Base-by-base conservation (phyloP, 2,888 invertebrate genomes). In the Amiota mariae region DNA sequence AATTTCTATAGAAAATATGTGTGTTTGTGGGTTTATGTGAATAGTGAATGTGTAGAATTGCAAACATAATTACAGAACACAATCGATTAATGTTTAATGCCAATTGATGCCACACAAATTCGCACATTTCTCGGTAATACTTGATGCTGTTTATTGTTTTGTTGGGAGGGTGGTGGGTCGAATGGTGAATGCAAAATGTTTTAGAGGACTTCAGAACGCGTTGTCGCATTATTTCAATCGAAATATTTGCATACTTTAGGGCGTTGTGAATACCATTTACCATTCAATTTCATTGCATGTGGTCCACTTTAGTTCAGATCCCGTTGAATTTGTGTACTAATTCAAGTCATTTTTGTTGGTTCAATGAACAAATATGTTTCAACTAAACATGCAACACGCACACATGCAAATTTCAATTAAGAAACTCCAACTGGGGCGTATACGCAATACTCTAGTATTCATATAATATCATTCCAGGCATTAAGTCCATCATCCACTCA, bases 71-170 rank as follows among this genome's bases (percentile, higher is more conserved):
- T 70, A 75, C 61, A 75, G 77, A 78, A 78, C 79, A 76, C 83
- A 78, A 82, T 85, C 84, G 84, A 85, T 82, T 85, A 82, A 82
- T 78, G 78, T 85, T 82, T 80, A 81, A 84, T 84, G 82, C 77
- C 79, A 81, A 76, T 77, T 84, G 78, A 73, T 77, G 78, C 76
- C 74, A 36, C 67, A 64, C 57, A 75, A 73, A 77, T 71, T 77
- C 71, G 56, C 71, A 73, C 47, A 66, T 66, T 48, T 48, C 49
- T 75, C 57, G 76, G 75, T 72, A 20, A 72, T 70, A 82, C 80
- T 83, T 78, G 79, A 81, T 78, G 78, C 79, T 79, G 86, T 80
- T 78, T 48, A 20, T 20, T 20, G 12, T 11, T 54, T n/a, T 8
- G n/a, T n/a, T n/a, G n/a, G n/a, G 54, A 51, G 57, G 15, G 57